Base-by-base conservation (phyloP, 2,113 vertebrate genomes). In the Psilopsiagon aurifrons region DNA sequence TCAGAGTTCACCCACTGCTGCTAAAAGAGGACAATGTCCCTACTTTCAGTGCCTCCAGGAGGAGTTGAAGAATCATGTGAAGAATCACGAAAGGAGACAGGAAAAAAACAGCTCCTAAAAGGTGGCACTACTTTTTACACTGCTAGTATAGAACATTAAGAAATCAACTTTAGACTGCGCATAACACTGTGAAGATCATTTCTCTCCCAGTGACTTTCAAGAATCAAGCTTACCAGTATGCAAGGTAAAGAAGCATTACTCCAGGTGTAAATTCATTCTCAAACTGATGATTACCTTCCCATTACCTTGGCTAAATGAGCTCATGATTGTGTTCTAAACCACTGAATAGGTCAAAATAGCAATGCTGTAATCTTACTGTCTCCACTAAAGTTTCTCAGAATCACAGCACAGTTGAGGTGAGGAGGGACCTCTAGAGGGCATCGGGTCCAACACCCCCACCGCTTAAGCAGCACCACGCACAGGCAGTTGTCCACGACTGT, bases 371-470 rank as follows among this genome's bases (percentile, higher is more conserved):
- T 46, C 31, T n/a, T 77, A 69, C 3, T 57, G 10, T 43, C 37
- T 59, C 47, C 18, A 33, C 12, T 59, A 11, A 31, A 46, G 41
- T 59, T 87, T 80, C 47, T 64, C 17, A 52, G 37, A 76, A 69
- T 52, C 71, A 78, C 28, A 52, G 47, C 7, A 37, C 9, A 18
- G 16, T 23, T 74, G 60, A 78, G 10, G 17, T 54, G 10, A 37
- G 24, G 57, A 88, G 18, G 18, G 28, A 92, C 9, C 13, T 64
- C 67, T 55, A 33, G 23, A 54, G 10, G 9, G 43, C 16, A 73
- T 6, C 6, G 57, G n/a, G 22, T 63, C 41, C 43, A 73, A 55
- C 0, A 4, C 2, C 8, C 7, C 9, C 13, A n/a, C 13, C 44
- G 6, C 41, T 88, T 33, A 70, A 46, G 78, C 46, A 83, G 33